Evolutionary conservation across 2,888 invertebrate genomes (phyloP), one percentile per base, ranked within the genome.

Genomic region (Eristalis tenax): DNA sequence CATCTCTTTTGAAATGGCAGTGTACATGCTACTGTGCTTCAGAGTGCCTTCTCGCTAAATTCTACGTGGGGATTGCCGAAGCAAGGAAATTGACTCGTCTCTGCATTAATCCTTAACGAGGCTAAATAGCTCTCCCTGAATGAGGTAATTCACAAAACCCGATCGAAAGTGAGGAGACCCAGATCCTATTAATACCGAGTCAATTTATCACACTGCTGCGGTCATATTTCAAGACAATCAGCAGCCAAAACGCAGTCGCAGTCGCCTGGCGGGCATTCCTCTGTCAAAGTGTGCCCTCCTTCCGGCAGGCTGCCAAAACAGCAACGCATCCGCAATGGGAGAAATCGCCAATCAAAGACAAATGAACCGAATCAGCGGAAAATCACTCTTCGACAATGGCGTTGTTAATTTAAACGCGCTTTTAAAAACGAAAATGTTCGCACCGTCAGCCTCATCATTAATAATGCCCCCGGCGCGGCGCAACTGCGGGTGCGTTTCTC

Each of bases 361-460:
- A 86, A 86, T 87, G 87, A 35, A 80, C 65, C 63, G 59, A 32
- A 76, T 38, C 73, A 66, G 35, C 23, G 43, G 68, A 73, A 69
- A 87, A 87, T 87, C 87, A 83, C 63, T 87, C 83, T 79, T 87
- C 87, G 68, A 83, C 75, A 73, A 50, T 18, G 15, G 43, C 22
- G 74, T 26, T 87, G 87, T 83, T 83, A 83, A 83, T 87, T 76
- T 87, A 83, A 87, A 79, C 79, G 83, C 63, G 71, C 83, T 83
- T 76, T 87, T 80, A 76, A 83, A 74, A 79, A 71, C 77, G 75
- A 81, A 86, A 64, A 71, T 83, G 73, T 76, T 83, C 73, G 50
- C 75, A 76, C 63, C 61, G 43, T 38, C 18, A 26, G 50, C 65
- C 78, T 4, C 43, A 83, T 79, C 83, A 87, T 87, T 80, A 83